Percentiles rank a stretch among this genome's conserved stretches.
Conservation (phyloP, 2,797 vertebrate species). For the Tauraco hartlaubi region DNA sequence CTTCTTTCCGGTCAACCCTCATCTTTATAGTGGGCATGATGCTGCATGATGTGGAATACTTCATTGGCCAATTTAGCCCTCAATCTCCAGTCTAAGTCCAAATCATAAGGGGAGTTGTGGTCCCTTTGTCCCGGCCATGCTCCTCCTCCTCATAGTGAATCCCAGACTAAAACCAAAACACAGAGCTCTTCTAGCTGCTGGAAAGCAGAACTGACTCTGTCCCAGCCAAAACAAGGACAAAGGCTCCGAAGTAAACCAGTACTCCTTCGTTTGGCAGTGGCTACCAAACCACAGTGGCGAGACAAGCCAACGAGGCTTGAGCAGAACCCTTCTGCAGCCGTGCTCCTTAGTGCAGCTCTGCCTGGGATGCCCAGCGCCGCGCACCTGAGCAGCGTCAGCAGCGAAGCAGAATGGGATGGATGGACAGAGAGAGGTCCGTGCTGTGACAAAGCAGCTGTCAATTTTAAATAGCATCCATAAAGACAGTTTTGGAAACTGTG, state of each 20-base stretch:
- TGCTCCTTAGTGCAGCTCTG: not conserved
- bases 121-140: too few relatives aligned
- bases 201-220: too few relatives aligned
- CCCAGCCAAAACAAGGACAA: too few relatives aligned
- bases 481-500: conserved; percentile 5
- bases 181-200: too few relatives aligned
- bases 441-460: not conserved
- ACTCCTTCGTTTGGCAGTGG: not conserved
- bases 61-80: too few relatives aligned
- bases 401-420: not conserved
- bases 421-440: not conserved
- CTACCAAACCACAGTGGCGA: not conserved
- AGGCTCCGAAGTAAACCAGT: not conserved
- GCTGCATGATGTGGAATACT: too few relatives aligned
- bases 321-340: not conserved
- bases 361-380: fast-evolving
- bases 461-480: not conserved
- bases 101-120: too few relatives aligned
- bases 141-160: too few relatives aligned
- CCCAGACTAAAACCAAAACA: too few relatives aligned
- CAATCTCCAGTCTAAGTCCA: too few relatives aligned
- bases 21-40: too few relatives aligned
- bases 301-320: not conserved
- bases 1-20: too few relatives aligned
- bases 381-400: not conserved